These are phyloP conservation scores for Hydropsyche tenuis DNA, from an alignment of 1,140 invertebrate species.

Conservation along the genomic window DNA sequence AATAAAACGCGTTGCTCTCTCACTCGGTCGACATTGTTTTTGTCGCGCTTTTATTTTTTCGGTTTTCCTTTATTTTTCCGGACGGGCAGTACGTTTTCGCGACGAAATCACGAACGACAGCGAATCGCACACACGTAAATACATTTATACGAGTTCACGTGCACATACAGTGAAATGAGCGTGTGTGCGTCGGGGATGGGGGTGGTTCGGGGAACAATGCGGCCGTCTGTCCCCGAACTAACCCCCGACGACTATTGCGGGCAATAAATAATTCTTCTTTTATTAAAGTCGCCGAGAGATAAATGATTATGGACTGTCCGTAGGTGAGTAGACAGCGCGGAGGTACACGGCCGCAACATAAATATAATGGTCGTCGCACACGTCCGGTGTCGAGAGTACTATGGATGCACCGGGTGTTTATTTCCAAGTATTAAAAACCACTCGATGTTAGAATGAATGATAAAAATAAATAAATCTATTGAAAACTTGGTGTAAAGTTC, in stretches of 20 bases:
- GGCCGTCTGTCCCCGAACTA: slow-evolving; percentile 31
- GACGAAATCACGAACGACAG: slow-evolving; percentile 22
- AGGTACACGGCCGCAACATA: slow-evolving; percentile 23
- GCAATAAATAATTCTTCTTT: slow-evolving; percentile 47
- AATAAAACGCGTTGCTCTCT: neutral
- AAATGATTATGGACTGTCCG: slow-evolving; percentile 46
- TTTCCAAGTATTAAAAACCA: no score
- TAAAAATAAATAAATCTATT: no score
- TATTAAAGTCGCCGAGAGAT: slow-evolving; percentile 48
- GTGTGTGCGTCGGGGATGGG: neutral
- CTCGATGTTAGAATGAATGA: no score
- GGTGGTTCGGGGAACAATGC: slow-evolving; percentile 18
- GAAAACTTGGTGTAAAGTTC: neutral
- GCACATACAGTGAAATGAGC: neutral
- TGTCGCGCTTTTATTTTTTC: neutral
- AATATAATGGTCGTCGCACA: neutral
- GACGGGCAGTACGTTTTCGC: slow-evolving; percentile 13
- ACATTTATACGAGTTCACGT: neutral
- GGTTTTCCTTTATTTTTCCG: slow-evolving; percentile 21
- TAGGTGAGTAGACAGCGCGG: slow-evolving; percentile 31
- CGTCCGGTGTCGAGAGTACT: no score
- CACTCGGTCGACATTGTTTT: slow-evolving; percentile 1
- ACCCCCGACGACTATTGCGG: slow-evolving; percentile 40
- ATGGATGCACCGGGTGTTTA: no score
- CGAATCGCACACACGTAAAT: neutral